Conservation (phyloP, 2,888 invertebrate genomes). For the Zeuzera pyrina region DNA sequence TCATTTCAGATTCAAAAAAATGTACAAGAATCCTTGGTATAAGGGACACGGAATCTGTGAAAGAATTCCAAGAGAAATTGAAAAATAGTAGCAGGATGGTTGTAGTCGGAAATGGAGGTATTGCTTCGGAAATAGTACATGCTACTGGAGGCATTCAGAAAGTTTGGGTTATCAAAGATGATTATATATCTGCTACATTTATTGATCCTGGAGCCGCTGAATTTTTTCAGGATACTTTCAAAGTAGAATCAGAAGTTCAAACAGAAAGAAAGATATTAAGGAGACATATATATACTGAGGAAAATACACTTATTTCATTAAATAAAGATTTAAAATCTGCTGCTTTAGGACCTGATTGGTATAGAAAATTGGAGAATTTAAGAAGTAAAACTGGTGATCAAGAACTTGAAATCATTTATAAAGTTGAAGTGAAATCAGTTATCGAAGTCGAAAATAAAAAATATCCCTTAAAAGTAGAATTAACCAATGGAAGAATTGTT, state of each 20-base stretch:
- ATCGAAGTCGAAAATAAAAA: conserved; percentile 40
- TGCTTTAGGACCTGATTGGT: conserved; percentile 98
- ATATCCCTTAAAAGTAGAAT: conserved; percentile 80
- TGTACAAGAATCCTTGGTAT: conserved; percentile 86
- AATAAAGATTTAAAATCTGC: conserved; percentile 79
- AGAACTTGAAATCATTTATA: conserved; percentile 75
- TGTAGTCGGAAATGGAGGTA: conserved; percentile 97
- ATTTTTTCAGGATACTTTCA: conserved; percentile 81
- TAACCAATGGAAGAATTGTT: conserved; percentile 81
- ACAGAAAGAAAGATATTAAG: conserved; percentile 49
- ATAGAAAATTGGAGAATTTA: conserved; percentile 73
- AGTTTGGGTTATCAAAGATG: conserved; percentile 95
- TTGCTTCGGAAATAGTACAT: conserved; percentile 96
- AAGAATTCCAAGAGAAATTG: conserved; percentile 81
- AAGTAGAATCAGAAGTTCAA: conserved; percentile 18
- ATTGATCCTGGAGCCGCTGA: conserved; percentile 96
- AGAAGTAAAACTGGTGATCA: conserved; percentile 67
- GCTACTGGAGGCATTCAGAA: conserved; percentile 89
- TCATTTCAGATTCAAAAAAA: conserved; percentile 74
- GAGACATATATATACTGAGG: conserved; percentile 79
- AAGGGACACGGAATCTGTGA: conserved; percentile 94
- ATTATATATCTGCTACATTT: conserved; percentile 93
- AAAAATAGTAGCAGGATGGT: conserved; percentile 79
- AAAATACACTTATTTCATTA: conserved; percentile 45
- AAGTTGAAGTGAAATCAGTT: conserved; percentile 68